phyloP scores from a whole-genome alignment of 2,888 invertebrate species.

The Megastigmus dorsalis region DNA sequence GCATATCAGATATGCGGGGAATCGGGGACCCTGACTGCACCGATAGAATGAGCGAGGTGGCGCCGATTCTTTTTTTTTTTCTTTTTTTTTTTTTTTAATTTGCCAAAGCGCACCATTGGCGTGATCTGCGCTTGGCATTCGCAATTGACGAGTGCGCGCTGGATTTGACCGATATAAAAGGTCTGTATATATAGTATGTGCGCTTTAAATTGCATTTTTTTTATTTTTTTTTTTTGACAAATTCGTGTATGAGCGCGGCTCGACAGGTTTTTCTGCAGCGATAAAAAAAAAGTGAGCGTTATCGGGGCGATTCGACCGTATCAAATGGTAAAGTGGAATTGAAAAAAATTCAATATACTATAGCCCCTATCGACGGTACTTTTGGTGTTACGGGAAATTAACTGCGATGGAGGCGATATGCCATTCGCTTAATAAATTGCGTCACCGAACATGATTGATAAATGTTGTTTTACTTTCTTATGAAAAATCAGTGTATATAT shows the following conservation, averaged over 20 bases:
- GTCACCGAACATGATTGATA: too few relatives aligned
- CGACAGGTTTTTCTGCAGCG: not conserved
- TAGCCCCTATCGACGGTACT: too few relatives aligned
- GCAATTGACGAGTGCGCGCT: not conserved
- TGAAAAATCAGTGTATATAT: too few relatives aligned
- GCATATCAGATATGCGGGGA: conserved; percentile 16
- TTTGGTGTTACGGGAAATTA: too few relatives aligned
- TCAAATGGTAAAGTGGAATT: too few relatives aligned
- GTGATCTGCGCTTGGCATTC: conserved; percentile 10
- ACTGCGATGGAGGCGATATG: too few relatives aligned
- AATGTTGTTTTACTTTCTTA: too few relatives aligned
- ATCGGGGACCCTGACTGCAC: too few relatives aligned
- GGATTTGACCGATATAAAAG: not conserved
- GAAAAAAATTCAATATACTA: too few relatives aligned
- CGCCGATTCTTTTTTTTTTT: too few relatives aligned
- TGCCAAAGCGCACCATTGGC: conserved; percentile 13
- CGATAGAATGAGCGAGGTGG: conserved; percentile 4
- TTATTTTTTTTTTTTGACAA: not conserved
- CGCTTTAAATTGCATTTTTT: not conserved
- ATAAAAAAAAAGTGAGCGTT: not conserved
- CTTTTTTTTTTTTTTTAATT: conserved; percentile 39
- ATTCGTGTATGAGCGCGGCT: not conserved
- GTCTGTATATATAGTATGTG: too few relatives aligned
- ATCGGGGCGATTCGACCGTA: not conserved
- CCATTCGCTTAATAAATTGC: too few relatives aligned